Base-by-base conservation (phyloP, 2,888 invertebrate genomes). In the Lamproptera curius region DNA sequence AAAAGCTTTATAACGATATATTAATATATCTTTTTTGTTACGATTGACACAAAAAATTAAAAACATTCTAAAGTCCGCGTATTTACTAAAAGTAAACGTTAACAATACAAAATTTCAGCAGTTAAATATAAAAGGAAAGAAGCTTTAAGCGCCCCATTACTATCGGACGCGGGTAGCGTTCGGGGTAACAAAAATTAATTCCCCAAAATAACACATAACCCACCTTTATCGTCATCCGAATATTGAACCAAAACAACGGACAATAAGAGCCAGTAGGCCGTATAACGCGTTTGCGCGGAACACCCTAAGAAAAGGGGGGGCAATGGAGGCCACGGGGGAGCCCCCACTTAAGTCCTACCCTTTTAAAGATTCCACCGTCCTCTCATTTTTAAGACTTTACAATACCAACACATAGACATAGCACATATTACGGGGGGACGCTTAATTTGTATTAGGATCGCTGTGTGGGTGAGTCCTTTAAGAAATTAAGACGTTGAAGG, bases 331-430 rank as follows among this genome's bases (percentile, higher is more conserved):
- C 65, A 61, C 72, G 76, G 70, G 63, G 61, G 52, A 46, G 61
- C 75, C 70, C 72, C 82, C 77, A 70, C 78, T 82, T 80, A 82
- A 86, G 81, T 78, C 83, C 79, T 86, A 86, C 86, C 87, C 87
- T 85, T 83, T 86, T 77, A 86, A 86, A 86, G 86, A 86, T 86
- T 85, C 80, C 80, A 62, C 73, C 79, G 84, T 82, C 82, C 81
- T 83, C 79, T 83, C 81, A 85, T 87, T 86, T 87, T 87, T 87
- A 86, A 87, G 87, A 85, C 83, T 85, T 84, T 82, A 83, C 84
- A 85, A 84, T 85, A 82, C 84, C 68, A 76, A 79, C 80, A 82
- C 78, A 83, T 69, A 76, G 73, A 73, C 70, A 66, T 56, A 51
- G 61, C 67, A 70, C 72, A 68, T 65, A 70, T 72, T 63, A 59